phyloP scores from a whole-genome alignment of 2,113 vertebrate species.

The Lucifuga dentata region DNA sequence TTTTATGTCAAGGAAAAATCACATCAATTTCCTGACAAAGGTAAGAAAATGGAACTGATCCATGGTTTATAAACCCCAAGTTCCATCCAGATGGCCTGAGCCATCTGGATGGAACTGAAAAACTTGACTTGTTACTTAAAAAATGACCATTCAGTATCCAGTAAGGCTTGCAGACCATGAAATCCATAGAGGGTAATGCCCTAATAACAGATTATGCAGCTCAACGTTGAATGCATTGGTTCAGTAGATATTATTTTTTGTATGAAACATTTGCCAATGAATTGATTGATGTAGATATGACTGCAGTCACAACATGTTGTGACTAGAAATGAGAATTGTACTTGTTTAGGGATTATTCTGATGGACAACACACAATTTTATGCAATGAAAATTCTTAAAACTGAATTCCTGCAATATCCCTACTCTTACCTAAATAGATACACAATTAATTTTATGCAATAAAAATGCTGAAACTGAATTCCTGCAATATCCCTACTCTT shows the following conservation, averaged over 20 bases:
- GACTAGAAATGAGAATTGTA: background rate
- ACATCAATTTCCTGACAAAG: background rate
- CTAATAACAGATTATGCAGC: constrained; percentile 21
- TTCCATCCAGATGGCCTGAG: background rate
- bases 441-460: no score
- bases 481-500: no score
- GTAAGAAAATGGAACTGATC: constrained; percentile 4
- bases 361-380: no score
- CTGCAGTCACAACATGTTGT: background rate
- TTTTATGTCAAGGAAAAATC: constrained; percentile 7
- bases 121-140: constrained; percentile 25
- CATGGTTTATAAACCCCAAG: constrained; percentile 44
- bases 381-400: no score
- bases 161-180: constrained; percentile 2
- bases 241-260: constrained; percentile 6
- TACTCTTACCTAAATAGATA: no score
- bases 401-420: no score
- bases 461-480: no score
- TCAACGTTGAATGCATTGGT: constrained; percentile 16
- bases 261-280: background rate
- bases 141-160: constrained; percentile 13
- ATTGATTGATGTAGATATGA: background rate
- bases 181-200: constrained; percentile 50
- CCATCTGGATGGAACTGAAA: constrained; percentile 19
- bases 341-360: no score